Base-by-base conservation (phyloP, 2,113 vertebrate genomes). In the Prunella fulvescens region DNA sequence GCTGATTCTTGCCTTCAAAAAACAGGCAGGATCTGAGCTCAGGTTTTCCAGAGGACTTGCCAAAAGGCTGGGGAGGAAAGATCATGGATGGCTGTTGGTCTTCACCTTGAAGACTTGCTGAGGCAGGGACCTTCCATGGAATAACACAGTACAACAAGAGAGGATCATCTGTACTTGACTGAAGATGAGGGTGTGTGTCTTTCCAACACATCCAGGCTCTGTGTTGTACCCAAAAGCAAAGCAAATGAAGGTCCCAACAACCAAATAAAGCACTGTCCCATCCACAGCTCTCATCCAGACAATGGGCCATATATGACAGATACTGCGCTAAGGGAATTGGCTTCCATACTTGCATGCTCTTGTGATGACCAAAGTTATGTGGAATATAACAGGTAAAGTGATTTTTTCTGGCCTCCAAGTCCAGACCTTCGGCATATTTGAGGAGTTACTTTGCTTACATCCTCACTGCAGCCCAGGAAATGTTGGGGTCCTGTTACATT, bases 121-220 rank as follows among this genome's bases (percentile, higher is more conserved):
- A 19, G 4, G 16, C 42, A 58, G 6, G 16, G 37, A 33, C 23
- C 0, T 1, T 62, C 44, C 1, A 1, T 72, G 18, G 61, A 67
- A 64, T 54, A 50, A 78, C 13, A 11, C 24, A 2, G n/a, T 73
- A 16, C 1, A 2, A 77, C 54, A 73, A 70, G 12, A 37, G 28
- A 78, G 11, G 14, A 62, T 56, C 20, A 24, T n/a, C 25, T 12
- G 1, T 19, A 70, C 23, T 50, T 86, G 54, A 18, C 19, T 4
- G 6, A 71, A 2, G 7, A 58, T 28, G 16, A 70, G 16, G 8
- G 3, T 47, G 13, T 51, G 19, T 33, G 22, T 79, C 26, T 53
- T 60, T 71, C 37, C 31, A 79, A 31, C 7, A 64, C 13, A 44
- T 25, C 18, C 2, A 1, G 64, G 17, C 26, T 58, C 8, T 50